phyloP scores from a whole-genome alignment of 1,140 invertebrate genomes.

The Sycophila sp. region DNA sequence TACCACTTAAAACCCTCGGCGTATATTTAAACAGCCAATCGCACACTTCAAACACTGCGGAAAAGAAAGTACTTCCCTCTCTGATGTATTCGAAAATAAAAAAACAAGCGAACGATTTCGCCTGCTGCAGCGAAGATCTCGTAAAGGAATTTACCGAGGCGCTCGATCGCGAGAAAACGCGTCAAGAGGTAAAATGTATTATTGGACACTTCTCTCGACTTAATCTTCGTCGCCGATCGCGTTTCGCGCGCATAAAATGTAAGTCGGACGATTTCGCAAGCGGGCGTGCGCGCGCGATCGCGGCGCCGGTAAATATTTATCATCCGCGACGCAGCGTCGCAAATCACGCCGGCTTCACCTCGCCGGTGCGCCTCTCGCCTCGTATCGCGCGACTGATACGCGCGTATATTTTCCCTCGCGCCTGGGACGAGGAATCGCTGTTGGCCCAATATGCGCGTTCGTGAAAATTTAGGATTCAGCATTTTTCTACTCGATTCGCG shows the following conservation, averaged over 20 bases:
- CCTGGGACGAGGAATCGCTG: too few species aligned
- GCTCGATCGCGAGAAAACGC: neutral
- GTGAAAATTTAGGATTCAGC: slow-evolving; percentile 1
- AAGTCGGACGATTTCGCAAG: neutral
- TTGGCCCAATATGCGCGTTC: too few species aligned
- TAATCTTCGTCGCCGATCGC: neutral
- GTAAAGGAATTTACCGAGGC: too few species aligned
- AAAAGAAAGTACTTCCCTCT: too few species aligned
- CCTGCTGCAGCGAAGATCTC: too few species aligned
- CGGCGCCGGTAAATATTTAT: slow-evolving; percentile 26
- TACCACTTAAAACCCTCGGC: too few species aligned
- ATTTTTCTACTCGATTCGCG: neutral
- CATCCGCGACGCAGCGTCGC: too few species aligned
- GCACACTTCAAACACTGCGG: too few species aligned
- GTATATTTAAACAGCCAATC: too few species aligned
- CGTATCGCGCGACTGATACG: neutral
- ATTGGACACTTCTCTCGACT: neutral
- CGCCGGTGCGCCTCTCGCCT: neutral
- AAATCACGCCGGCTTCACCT: too few species aligned
- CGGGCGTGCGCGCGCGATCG: neutral
- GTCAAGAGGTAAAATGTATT: neutral
- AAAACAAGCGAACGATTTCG: too few species aligned
- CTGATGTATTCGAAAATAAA: too few species aligned
- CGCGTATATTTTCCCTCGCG: neutral
- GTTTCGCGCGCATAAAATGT: neutral